Evolutionary conservation across 2,888 invertebrate genomes (phyloP).

Genomic region (Pardosa pseudoannulata): DNA sequence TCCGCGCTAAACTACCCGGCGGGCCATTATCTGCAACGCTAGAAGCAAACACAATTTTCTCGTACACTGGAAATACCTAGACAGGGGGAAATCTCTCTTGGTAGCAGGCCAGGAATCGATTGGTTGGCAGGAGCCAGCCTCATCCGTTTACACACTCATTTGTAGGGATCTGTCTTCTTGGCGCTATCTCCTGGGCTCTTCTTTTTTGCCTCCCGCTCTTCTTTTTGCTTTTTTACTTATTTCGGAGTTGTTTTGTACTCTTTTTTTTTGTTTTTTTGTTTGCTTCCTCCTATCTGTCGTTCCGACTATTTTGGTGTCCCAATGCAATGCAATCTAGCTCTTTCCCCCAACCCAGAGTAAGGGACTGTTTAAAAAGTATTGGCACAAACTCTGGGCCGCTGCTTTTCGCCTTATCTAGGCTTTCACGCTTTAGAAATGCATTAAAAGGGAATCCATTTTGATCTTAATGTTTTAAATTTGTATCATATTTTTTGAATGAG

Average conservation of each 20-base stretch:
- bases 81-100: conserved; percentile 50
- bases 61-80: conserved; percentile 58
- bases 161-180: conserved; percentile 61
- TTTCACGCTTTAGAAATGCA: too few relatives aligned
- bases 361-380: conserved; percentile 60
- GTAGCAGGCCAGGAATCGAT: conserved; percentile 69
- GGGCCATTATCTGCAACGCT: conserved; percentile 61
- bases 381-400: background rate
- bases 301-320: conserved; percentile 51
- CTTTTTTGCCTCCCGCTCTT: conserved; percentile 16
- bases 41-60: conserved; percentile 70
- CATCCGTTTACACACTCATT: conserved; percentile 69
- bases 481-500: too few relatives aligned
- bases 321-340: conserved; percentile 65
- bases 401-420: too few relatives aligned
- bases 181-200: conserved; percentile 19
- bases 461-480: too few relatives aligned
- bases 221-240: conserved; percentile 12
- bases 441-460: too few relatives aligned
- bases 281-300: conserved; percentile 44
- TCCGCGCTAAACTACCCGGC: conserved; percentile 64
- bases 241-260: background rate
- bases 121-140: conserved; percentile 51
- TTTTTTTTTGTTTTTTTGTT: background rate
- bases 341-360: conserved; percentile 22